Evolutionary conservation across 2,888 invertebrate genomes (phyloP).

Genomic region (Parascotia fuliginaria): DNA sequence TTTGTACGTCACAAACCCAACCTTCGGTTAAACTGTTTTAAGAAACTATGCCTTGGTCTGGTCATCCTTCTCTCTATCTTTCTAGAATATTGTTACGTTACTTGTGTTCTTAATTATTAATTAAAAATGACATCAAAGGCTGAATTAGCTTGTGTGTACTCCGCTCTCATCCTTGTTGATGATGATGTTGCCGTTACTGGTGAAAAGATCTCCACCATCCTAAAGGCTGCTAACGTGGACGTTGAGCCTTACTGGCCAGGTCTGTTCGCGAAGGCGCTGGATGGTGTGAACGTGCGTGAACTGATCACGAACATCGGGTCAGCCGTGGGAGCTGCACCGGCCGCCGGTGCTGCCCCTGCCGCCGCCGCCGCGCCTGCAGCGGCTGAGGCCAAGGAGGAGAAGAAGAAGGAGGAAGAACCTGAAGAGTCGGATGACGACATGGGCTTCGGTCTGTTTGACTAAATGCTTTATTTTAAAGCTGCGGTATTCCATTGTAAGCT

Average conservation of each 20-base stretch:
- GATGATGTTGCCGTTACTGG: constrained; percentile 99
- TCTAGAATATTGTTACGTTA: too few species aligned
- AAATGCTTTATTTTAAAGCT: constrained; percentile 78
- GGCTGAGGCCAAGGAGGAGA: constrained; percentile 90
- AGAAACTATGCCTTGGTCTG: too few species aligned
- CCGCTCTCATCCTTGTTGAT: constrained; percentile 97
- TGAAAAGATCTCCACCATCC: constrained; percentile 98
- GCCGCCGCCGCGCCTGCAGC: constrained; percentile 89
- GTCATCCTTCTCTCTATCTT: too few species aligned
- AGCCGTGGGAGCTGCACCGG: constrained; percentile 94
- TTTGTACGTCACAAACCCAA: too few species aligned
- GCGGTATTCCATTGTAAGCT: constrained; percentile 77
- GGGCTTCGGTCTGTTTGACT: constrained; percentile 96
- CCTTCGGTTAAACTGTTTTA: too few species aligned
- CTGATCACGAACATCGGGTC: constrained; percentile 97
- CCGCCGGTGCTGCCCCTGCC: constrained; percentile 88
- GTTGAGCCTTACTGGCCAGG: constrained; percentile 99
- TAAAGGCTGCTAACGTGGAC: constrained; percentile 98
- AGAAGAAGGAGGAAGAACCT: constrained; percentile 92
- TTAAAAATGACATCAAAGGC: constrained; percentile 92
- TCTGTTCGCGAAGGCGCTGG: constrained; percentile 98
- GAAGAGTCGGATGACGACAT: constrained; percentile 96
- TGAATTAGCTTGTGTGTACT: constrained; percentile 99
- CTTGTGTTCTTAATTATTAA: too few species aligned
- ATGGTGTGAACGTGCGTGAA: constrained; percentile 96